Base-by-base conservation (phyloP, 2,888 invertebrate genomes). In the Ephialtes manifestator region DNA sequence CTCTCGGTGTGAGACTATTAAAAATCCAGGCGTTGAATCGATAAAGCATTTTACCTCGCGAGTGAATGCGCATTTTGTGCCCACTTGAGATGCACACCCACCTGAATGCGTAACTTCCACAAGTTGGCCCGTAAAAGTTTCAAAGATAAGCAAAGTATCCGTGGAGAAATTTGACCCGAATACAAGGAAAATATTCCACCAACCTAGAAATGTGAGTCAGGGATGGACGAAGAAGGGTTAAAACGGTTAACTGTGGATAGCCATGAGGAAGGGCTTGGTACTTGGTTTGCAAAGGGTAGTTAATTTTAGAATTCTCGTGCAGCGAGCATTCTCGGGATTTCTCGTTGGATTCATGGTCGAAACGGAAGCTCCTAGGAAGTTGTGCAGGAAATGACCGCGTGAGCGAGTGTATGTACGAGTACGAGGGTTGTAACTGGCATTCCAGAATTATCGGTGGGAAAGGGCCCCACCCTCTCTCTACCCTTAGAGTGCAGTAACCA, bases 301-400 rank as follows among this genome's bases (percentile, higher is more conserved):
- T 77, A 72, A 81, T 84, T 75, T 77, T 53, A 60, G 55, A 71
- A 70, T 83, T 72, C 72, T 20, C 75, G 51, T 15, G 51, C 10
- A 48, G 55, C 53, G 67, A 58, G 51, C 60, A 84, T 84, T 81
- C 77, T 65, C 58, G 39, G 51, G 55, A 84, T 84, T 83, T 81
- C 81, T 77, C 71, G 67, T 81, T 55, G 67, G 71, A 72, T 81
- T 77, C 84, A 68, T 48, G 77, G 58, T 58, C 46, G 68, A 55
- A 74, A 53, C 75, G 48, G 67, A 72, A 58, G 60, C 78, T 13
- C 31, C 35, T 67, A 63, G 83, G 83, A 76, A 80, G 76, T 72
- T 80, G 75, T 68, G 53, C 55, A 51, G 83, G 70, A 83, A 83
- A 83, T 58, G 48, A 63, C 63, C 60, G 60, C n/a, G 70, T 24